Base-by-base conservation (phyloP, 2,888 invertebrate genomes). In the Halocaridina rubra region DNA sequence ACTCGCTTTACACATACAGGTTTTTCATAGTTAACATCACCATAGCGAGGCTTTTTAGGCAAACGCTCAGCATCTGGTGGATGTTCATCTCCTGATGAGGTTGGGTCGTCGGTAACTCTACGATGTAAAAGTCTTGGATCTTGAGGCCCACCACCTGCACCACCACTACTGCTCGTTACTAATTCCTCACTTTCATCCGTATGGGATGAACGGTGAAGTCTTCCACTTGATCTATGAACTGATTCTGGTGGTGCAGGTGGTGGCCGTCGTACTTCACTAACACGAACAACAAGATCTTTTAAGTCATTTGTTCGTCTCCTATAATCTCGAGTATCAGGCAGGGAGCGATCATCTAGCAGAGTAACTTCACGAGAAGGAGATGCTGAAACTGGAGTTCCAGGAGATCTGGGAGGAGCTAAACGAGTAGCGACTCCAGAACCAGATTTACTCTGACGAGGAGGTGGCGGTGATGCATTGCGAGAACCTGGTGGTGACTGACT, bases 401-500 rank as follows among this genome's bases (percentile, higher is more conserved):
- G 88, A 0, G 88, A 86, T 46, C 85, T 74, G 16, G 85, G 81
- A 5, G 90, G 86, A 19, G 81, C 86, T n/a, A 86, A 72, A 24
- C 86, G 86, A 3, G 85, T 76, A 16, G 86, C 77, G 24, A 78
- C 64, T 2, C 33, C 39, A 27, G 80, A 71, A 53, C 39, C 33
- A 22, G 77, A 69, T 59, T 81, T 86, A 27, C 77, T 19, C 1
- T 72, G 81, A 22, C 77, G 72, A 24, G 84, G 80, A 2, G 84
- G 84, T 0, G 84, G 79, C 1, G 84, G 84, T 3, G 84, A 79
- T 24, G 84, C 74, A 32, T 79, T 53, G 24, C 82, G 76, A 29
- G 84, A 84, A 10, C 86, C 74, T 32, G 84, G 79, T 10, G 89
- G 89, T 29, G 90, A 89, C 82, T 89, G 89, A 79, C 89, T 89